Conservation (phyloP, 2,113 vertebrate species). For the Actenoides hombroni region DNA sequence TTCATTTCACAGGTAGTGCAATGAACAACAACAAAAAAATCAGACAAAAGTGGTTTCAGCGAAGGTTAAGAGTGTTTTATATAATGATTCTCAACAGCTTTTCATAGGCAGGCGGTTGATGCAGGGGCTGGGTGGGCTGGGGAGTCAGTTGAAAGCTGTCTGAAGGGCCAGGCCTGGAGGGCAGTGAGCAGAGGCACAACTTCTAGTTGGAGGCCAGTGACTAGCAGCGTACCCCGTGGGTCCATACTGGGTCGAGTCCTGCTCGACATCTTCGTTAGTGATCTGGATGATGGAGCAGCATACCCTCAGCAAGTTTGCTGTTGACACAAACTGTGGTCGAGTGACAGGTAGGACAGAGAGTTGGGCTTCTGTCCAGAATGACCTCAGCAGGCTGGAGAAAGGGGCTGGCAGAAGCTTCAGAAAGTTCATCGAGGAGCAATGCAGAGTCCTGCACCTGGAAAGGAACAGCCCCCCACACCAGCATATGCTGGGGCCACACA, state of each 20-base stretch:
- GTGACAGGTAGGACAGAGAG: background rate
- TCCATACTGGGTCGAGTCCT: background rate
- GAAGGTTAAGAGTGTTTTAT: background rate
- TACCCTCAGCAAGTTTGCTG: background rate
- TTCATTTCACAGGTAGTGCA: background rate
- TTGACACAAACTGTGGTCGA: background rate
- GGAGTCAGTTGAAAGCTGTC: background rate
- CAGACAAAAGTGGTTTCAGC: background rate
- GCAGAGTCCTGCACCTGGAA: no score
- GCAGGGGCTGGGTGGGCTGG: background rate
- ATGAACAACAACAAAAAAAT: no score
- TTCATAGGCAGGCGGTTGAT: background rate
- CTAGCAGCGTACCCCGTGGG: background rate
- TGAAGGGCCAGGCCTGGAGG: background rate
- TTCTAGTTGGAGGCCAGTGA: background rate
- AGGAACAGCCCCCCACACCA: no score
- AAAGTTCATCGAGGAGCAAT: no score
- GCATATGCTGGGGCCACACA: no score
- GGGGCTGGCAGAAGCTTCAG: no score
- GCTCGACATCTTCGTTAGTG: background rate
- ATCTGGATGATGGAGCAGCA: background rate
- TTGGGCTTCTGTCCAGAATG: rapidly evolving
- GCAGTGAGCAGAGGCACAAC: background rate
- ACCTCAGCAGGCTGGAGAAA: background rate
- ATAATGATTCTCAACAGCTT: background rate